phyloP scores from a whole-genome alignment of 2,888 invertebrate species.

The Vandiemenella viatica region DNA sequence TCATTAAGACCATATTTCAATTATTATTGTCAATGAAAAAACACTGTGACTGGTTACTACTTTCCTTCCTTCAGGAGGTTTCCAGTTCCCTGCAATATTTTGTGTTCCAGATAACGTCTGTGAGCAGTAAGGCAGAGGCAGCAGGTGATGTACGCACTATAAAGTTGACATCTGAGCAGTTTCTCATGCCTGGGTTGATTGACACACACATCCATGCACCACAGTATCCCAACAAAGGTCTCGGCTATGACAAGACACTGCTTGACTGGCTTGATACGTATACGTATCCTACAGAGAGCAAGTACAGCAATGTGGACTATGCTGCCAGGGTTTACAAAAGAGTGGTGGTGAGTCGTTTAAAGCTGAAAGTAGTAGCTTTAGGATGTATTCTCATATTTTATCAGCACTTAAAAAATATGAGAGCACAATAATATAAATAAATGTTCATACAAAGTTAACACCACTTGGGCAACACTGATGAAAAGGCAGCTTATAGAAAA shows the following conservation, averaged over 20 bases:
- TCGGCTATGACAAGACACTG: conserved; percentile 64
- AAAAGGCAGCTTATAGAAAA: too few relatives aligned
- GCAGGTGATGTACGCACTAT: neutral
- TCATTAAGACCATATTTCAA: too few relatives aligned
- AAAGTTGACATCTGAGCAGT: conserved; percentile 32
- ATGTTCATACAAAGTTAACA: too few relatives aligned
- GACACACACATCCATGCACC: conserved; percentile 85
- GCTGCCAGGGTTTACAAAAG: conserved; percentile 54
- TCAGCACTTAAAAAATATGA: too few relatives aligned
- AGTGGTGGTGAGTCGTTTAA: conserved; percentile 54
- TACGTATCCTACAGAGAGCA: conserved; percentile 70
- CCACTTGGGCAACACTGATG: too few relatives aligned
- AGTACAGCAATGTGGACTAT: conserved; percentile 50
- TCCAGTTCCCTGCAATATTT: too few relatives aligned
- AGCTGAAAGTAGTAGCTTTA: neutral
- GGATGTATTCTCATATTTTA: neutral
- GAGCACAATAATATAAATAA: too few relatives aligned
- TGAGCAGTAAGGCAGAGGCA: neutral
- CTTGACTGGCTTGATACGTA: conserved; percentile 74
- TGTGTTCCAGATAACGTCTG: neutral
- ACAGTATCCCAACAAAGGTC: conserved; percentile 72
- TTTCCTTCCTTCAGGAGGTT: too few relatives aligned
- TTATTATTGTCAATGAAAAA: neutral
- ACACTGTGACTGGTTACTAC: too few relatives aligned
- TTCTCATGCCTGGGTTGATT: conserved; percentile 74